phyloP scores from a whole-genome alignment of 1,140 invertebrate genomes.

The Vollenhovia emeryi region DNA sequence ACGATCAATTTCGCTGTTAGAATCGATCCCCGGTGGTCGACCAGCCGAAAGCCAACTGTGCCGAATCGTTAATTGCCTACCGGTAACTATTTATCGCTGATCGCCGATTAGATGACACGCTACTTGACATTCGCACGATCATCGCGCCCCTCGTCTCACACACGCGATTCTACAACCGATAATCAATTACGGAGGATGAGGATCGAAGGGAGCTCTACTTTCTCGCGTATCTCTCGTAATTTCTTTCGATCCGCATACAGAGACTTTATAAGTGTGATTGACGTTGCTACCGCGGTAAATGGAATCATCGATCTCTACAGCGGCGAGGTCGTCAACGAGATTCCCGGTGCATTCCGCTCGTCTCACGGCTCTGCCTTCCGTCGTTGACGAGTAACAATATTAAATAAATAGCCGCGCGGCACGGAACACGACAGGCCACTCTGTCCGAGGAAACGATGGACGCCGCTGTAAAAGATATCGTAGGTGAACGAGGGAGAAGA shows the following conservation, averaged over 20 bases:
- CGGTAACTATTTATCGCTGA: conserved; percentile 13
- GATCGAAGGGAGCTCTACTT: not conserved
- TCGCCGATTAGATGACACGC: conserved; percentile 3
- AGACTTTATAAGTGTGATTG: too few relatives aligned
- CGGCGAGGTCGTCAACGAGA: conserved; percentile 20
- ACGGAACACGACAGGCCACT: conserved; percentile 59
- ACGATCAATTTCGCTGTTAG: conserved; percentile 14
- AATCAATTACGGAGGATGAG: conserved; percentile 14
- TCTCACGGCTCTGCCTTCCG: not conserved
- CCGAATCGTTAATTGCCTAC: not conserved
- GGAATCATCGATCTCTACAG: not conserved
- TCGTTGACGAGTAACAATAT: conserved; percentile 73
- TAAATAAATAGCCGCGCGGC: conserved; percentile 75
- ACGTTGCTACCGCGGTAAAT: not conserved
- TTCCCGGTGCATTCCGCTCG: conserved; percentile 8
- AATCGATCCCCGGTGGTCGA: not conserved
- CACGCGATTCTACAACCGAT: not conserved
- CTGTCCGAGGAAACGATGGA: conserved; percentile 1
- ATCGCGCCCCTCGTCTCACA: not conserved
- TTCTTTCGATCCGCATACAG: too few relatives aligned
- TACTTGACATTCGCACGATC: conserved; percentile 13
- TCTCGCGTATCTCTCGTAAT: not conserved
- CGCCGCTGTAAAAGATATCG: not conserved
- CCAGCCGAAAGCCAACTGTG: not conserved
- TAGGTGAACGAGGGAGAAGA: not conserved